These are phyloP conservation scores for Perodicticus potto DNA, from an alignment of 2,797 vertebrate genomes.

Conservation along the genomic window DNA sequence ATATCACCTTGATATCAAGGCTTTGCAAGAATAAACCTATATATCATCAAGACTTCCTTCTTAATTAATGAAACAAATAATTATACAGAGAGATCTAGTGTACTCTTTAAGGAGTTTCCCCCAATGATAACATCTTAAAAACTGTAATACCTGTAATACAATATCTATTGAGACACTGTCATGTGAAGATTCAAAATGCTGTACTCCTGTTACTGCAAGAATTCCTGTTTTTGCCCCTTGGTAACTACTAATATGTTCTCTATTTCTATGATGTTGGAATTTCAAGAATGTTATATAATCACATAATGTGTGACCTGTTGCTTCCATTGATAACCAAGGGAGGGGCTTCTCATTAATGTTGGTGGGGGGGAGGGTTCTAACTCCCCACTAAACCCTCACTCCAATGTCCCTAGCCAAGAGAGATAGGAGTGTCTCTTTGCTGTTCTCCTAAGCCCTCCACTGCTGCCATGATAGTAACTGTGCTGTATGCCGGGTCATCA, in stretches of 20 bases:
- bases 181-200: neutral
- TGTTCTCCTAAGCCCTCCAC: neutral
- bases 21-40: neutral
- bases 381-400: neutral
- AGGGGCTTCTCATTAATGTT: neutral
- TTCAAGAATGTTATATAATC: neutral
- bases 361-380: neutral
- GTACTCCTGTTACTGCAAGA: neutral
- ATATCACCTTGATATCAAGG: neutral
- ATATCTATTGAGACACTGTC: neutral
- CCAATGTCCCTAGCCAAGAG: neutral
- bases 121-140: neutral
- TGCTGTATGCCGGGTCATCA: neutral
- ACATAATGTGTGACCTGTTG: neutral
- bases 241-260: neutral
- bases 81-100: neutral
- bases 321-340: neutral
- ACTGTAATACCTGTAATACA: neutral
- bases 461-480: neutral
- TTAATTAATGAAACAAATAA: conserved; percentile 30
- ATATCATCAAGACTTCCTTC: neutral
- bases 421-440: neutral
- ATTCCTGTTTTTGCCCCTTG: neutral
- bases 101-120: neutral
- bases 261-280: neutral